A percentile compares a stretch with the other conserved stretches of the same genome.
These are phyloP conservation scores for Dascillus cervinus DNA, from an alignment of 2,888 invertebrate genomes.

Conservation along the genomic window DNA sequence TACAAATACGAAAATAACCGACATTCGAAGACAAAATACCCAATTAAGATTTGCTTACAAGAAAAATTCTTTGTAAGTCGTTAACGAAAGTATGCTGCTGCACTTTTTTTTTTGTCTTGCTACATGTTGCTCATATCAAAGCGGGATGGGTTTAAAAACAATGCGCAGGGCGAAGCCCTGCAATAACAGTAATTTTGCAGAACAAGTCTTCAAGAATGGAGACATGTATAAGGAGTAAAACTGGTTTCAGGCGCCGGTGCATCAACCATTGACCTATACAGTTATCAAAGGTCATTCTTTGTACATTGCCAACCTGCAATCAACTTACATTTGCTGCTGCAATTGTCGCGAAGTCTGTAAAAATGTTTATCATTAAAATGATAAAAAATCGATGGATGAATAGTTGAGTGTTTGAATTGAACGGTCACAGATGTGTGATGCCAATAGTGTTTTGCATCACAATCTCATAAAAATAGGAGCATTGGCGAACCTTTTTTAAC, in stretches of 20 bases:
- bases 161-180: background rate
- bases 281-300: slow-evolving; percentile 8
- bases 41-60: slow-evolving; percentile 8
- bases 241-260: slow-evolving; percentile 14
- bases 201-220: slow-evolving; percentile 7
- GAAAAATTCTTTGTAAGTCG: background rate
- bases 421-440: too few species aligned
- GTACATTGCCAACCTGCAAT: slow-evolving; percentile 5
- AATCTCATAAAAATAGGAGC: too few species aligned
- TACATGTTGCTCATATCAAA: too few species aligned
- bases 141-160: too few species aligned
- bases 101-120: slow-evolving; percentile 1
- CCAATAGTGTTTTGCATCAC: too few species aligned
- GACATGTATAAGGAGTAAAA: slow-evolving; percentile 9
- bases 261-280: slow-evolving; percentile 13
- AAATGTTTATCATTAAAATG: too few species aligned
- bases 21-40: slow-evolving; percentile 16
- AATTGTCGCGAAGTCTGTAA: too few species aligned
- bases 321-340: too few species aligned
- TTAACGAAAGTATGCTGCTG: too few species aligned
- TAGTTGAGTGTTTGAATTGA: too few species aligned
- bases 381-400: too few species aligned
- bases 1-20: slow-evolving; percentile 12
- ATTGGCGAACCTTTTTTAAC: too few species aligned
- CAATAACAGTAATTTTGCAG: slow-evolving; percentile 12